Conservation (phyloP, 2,113 vertebrate genomes). For the Phyllostomus discolor region DNA sequence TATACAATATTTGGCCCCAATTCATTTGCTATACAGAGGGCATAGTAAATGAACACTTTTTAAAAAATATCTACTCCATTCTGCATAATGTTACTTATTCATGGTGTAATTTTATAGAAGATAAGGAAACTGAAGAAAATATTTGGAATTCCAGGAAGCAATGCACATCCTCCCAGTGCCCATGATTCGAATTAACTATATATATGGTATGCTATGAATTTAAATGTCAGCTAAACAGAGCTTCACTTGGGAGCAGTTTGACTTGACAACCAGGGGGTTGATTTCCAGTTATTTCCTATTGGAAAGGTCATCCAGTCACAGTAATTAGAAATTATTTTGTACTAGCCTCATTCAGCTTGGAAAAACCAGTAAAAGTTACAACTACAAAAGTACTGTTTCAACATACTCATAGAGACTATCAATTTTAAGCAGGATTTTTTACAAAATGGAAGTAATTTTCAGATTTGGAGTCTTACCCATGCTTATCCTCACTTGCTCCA, state of each 20-base stretch:
- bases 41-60: background rate
- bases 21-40: background rate
- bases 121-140: background rate
- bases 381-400: constrained; percentile 34
- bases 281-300: constrained; percentile 58
- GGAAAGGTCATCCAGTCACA: constrained; percentile 53
- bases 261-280: background rate
- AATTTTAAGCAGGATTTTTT: background rate
- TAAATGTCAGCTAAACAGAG: constrained; percentile 44
- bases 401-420: background rate
- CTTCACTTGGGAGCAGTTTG: constrained; percentile 37
- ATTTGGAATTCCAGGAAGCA: constrained; percentile 26
- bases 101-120: background rate
- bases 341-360: background rate
- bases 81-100: background rate
- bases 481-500: background rate
- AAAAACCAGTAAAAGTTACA: background rate
- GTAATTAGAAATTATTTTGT: constrained; percentile 47
- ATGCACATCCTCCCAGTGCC: background rate
- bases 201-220: background rate
- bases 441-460: background rate
- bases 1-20: background rate
- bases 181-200: background rate
- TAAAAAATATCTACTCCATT: background rate
- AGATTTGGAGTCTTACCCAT: background rate